Percentiles rank a stretch among this genome's conserved stretches.
Evolutionary conservation across 2,797 vertebrate genomes (phyloP).

Genomic region (Apodemus agrarius): DNA sequence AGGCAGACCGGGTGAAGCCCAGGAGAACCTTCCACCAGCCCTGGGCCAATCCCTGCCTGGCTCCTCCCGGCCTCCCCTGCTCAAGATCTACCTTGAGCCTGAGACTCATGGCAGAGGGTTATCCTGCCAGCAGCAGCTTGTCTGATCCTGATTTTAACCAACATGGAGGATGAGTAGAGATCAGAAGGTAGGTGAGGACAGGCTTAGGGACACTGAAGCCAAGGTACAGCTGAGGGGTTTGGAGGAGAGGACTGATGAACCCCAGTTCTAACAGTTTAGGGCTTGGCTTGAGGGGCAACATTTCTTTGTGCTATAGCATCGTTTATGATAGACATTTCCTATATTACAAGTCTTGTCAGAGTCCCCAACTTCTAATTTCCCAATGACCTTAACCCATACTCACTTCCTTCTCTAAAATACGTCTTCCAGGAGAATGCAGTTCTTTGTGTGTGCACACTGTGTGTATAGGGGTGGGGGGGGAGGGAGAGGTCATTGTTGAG

Average conservation of each 20-base stretch:
- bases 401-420: background rate
- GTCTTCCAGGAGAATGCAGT: background rate
- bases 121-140: background rate
- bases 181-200: background rate
- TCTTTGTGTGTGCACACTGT: background rate
- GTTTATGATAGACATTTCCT: background rate
- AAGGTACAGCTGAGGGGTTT: background rate
- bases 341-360: background rate
- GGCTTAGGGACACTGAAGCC: background rate
- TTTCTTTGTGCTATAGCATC: background rate
- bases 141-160: background rate
- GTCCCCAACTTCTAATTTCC: background rate
- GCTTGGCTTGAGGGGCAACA: background rate
- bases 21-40: background rate
- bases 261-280: background rate
- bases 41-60: slow-evolving; percentile 72
- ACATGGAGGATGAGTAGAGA: background rate
- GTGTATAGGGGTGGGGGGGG: background rate
- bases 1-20: background rate
- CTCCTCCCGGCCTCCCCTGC: background rate
- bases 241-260: background rate
- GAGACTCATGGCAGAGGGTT: background rate
- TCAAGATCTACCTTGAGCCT: background rate
- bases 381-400: background rate
- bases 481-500: background rate